These are phyloP conservation scores for Mya arenaria DNA, from an alignment of 1,140 invertebrate species.

Conservation along the genomic window DNA sequence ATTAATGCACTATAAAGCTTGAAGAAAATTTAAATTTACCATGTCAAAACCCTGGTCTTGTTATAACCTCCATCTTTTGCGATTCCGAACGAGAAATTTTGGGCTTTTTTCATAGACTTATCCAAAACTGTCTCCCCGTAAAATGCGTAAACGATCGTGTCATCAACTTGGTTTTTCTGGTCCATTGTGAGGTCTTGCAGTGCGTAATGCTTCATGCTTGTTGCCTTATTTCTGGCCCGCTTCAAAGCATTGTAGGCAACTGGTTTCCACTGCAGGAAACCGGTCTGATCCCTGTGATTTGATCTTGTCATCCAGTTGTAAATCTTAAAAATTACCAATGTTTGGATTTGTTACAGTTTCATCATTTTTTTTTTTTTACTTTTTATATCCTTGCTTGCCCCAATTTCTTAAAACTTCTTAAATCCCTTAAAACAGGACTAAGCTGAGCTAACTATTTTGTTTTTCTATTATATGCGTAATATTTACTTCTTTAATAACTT, in stretches of 20 bases:
- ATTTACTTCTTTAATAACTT: no score
- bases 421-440: neutral
- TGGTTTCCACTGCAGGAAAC: slow-evolving; percentile 86
- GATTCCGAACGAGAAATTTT: slow-evolving; percentile 85
- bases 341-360: neutral
- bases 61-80: slow-evolving; percentile 85
- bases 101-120: slow-evolving; percentile 56
- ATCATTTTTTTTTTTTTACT: neutral
- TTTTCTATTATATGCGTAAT: no score
- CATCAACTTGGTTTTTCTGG: slow-evolving; percentile 50
- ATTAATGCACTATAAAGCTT: neutral
- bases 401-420: no score
- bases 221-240: slow-evolving; percentile 59
- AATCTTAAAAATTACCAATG: slow-evolving; percentile 59
- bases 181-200: neutral
- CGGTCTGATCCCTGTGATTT: slow-evolving; percentile 74
- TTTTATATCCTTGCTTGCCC: no score
- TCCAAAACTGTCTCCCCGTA: slow-evolving; percentile 59
- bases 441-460: neutral
- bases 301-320: slow-evolving; percentile 63
- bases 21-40: slow-evolving; percentile 81
- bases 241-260: slow-evolving; percentile 84
- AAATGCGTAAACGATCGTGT: slow-evolving; percentile 62
- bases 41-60: slow-evolving; percentile 84
- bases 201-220: slow-evolving; percentile 65